Evolutionary conservation across 2,113 vertebrate species (phyloP).

Genomic region (Smithornis capensis): DNA sequence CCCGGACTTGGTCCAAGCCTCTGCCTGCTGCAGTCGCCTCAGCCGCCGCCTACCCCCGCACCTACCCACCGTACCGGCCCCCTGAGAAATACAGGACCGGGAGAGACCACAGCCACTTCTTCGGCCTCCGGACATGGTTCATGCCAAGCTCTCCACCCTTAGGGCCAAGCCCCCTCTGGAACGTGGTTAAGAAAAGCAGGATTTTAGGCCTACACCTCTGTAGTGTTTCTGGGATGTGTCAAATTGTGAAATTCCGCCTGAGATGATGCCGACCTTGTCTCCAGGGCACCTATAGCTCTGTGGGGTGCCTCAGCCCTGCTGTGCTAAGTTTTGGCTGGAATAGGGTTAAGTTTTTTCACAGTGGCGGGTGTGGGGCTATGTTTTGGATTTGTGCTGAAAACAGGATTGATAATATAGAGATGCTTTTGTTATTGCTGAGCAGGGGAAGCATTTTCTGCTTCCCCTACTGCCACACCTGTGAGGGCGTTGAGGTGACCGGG

Average conservation of each 20-base stretch:
- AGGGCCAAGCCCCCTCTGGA: no score
- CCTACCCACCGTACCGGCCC: fast-evolving
- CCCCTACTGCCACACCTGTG: fast-evolving
- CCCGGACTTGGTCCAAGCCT: fast-evolving
- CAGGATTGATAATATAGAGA: not conserved
- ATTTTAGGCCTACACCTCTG: not conserved
- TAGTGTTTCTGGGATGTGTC: not conserved
- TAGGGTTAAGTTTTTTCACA: not conserved
- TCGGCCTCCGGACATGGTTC: fast-evolving
- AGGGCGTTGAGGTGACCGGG: no score
- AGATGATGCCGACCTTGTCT: fast-evolving
- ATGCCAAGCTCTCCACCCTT: fast-evolving
- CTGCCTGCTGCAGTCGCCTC: not conserved
- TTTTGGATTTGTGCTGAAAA: not conserved
- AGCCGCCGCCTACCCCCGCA: fast-evolving
- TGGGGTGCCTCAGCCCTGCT: not conserved
- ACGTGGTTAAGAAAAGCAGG: fast-evolving
- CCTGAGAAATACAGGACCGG: fast-evolving
- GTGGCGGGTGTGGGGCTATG: not conserved
- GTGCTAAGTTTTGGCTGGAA: not conserved
- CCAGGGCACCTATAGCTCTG: fast-evolving
- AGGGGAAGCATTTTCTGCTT: not conserved
- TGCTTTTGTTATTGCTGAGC: not conserved
- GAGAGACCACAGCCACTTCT: not conserved
- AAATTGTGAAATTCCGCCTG: not conserved